Evolutionary conservation across 2,888 invertebrate genomes (phyloP), one percentile per base, ranked within the genome.

Genomic region (Harmothoe impar): DNA sequence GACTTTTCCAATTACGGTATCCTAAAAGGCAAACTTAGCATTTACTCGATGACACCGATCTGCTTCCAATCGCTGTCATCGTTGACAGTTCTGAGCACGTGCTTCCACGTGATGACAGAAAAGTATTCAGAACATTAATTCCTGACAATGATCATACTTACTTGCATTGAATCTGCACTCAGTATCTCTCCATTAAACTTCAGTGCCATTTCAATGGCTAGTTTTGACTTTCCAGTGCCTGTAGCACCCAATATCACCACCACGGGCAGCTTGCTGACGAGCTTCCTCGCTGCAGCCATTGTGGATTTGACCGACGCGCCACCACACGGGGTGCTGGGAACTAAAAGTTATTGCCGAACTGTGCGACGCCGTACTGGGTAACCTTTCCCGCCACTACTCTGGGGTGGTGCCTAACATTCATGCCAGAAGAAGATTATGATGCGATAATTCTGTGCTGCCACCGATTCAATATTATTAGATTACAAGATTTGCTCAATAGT

Each of bases 141-240:
- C 20, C 62, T n/a, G 3, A 12, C 20, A 62, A 12, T 56, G 86
- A 86, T 86, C 31, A 29, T 43, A 72, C 89, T 89, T 91, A 98
- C 98, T 97, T 99, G 99, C 99, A 99, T 99, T 31, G 99, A 99
- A 97, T 99, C 99, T 0, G 99, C 99, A 95, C 99, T 99, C 91
- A 99, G 98, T 91, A 99, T 97, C 97, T 99, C 99, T 43, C 98
- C 98, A 93, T 97, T 97, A 96, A 98, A 98, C 95, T 97, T 97
- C 94, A 97, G 97, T 0, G 99, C 99, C 92, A 99, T 96, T 96
- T 99, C 98, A 91, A 99, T 97, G 91, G 98, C 98, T 93, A 99
- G 96, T 96, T 99, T 99, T 0, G 99, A 99, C 96, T 99, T 99
- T 91, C 99, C 99, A 10, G 98, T 98, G 17, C 99, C 99, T 72